phyloP scores from a whole-genome alignment of 2,888 invertebrate genomes.

The Oxystoma pomonae region DNA sequence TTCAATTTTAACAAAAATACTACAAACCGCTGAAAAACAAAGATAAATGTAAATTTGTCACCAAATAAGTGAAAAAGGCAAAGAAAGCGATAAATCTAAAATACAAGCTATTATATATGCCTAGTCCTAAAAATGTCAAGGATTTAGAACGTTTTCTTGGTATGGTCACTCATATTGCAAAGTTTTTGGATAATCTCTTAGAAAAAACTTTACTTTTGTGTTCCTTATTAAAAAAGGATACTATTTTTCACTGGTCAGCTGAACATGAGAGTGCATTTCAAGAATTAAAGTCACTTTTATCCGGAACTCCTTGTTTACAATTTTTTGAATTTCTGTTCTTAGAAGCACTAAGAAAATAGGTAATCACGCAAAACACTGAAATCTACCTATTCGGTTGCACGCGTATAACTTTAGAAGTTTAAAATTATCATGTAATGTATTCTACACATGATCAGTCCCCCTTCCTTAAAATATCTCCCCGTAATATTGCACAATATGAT shows the following conservation, averaged over 20 bases:
- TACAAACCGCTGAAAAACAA: not conserved
- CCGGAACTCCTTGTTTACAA: constrained; percentile 19
- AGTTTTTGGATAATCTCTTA: constrained; percentile 29
- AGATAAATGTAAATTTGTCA: constrained; percentile 2
- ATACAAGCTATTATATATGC: constrained; percentile 8
- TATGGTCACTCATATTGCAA: constrained; percentile 28
- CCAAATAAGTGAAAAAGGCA: not conserved
- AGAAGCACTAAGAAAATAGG: no score
- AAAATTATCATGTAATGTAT: no score
- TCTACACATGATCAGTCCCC: no score
- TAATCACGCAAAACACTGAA: no score
- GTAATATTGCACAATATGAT: no score
- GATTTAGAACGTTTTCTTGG: constrained; percentile 27
- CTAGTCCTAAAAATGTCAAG: constrained; percentile 5
- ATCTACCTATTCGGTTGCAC: no score
- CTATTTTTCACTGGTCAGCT: constrained; percentile 26
- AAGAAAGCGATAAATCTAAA: not conserved
- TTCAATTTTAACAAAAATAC: constrained; percentile 5
- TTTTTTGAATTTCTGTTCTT: no score
- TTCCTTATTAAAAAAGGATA: constrained; percentile 26
- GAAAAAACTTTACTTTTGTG: constrained; percentile 27
- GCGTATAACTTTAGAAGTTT: no score
- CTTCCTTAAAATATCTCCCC: no score
- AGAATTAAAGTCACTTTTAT: constrained; percentile 32
- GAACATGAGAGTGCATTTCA: constrained; percentile 30